Evolutionary conservation across 2,888 invertebrate genomes (phyloP).

Genomic region (Anthophora plumipes): DNA sequence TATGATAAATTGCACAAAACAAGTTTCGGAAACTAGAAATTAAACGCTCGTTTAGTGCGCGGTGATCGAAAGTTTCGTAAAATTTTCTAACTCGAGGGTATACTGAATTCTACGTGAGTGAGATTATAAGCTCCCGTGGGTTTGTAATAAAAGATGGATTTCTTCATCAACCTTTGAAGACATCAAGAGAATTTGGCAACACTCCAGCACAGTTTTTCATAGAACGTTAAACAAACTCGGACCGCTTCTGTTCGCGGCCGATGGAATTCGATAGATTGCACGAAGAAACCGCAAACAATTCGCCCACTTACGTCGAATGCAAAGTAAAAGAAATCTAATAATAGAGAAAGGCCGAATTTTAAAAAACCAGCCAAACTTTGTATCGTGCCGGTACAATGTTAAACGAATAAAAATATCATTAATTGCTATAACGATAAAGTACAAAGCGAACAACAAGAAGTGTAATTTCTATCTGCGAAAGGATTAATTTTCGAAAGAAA

Average conservation of each 20-base stretch:
- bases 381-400: background rate
- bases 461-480: background rate
- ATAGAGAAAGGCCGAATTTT: background rate
- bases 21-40: background rate
- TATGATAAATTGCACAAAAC: background rate
- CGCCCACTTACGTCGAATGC: background rate
- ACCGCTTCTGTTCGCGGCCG: background rate
- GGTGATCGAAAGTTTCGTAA: background rate
- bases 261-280: conserved; percentile 5
- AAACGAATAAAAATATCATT: background rate
- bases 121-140: conserved; percentile 1
- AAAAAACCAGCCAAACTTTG: no score
- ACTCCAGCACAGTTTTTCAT: conserved; percentile 42
- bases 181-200: conserved; percentile 34
- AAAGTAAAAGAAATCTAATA: background rate
- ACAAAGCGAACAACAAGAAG: background rate
- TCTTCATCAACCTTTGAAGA: conserved; percentile 33
- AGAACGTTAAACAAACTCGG: conserved; percentile 41
- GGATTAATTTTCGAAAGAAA: background rate
- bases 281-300: background rate
- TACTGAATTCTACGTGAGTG: background rate
- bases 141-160: conserved; percentile 23
- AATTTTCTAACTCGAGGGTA: background rate
- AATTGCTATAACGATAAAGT: conserved; percentile 5
- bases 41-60: background rate